These are phyloP conservation scores for Eurystomus gularis DNA, from an alignment of 2,113 vertebrate genomes.

Conservation along the genomic window DNA sequence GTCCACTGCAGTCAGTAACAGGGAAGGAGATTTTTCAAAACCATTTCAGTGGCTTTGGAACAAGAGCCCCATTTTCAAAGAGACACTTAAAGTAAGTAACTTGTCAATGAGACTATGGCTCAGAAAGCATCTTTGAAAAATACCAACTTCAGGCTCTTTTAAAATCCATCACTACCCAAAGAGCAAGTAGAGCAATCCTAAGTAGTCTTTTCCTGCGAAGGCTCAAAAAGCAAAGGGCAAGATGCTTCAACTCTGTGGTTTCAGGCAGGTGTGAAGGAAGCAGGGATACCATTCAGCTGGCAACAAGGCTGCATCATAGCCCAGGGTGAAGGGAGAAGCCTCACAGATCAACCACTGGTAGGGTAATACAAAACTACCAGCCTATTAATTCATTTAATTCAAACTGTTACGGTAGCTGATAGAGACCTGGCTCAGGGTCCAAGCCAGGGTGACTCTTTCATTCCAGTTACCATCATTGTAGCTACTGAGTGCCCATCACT, in stretches of 20 bases:
- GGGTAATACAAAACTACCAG: neutral
- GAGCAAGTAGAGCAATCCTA: neutral
- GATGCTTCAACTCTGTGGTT: neutral
- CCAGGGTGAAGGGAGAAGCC: neutral
- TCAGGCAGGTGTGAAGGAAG: neutral
- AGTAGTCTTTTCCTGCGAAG: neutral
- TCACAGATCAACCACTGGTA: neutral
- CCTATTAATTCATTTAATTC: neutral
- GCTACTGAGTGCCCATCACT: neutral
- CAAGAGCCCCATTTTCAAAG: constrained; percentile 10
- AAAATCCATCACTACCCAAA: neutral
- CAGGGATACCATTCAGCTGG: neutral
- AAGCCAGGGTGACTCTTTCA: neutral
- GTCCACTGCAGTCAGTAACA: neutral
- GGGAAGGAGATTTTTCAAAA: neutral
- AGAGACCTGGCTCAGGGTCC: neutral
- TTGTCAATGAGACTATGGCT: neutral
- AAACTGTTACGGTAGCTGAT: neutral
- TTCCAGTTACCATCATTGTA: neutral
- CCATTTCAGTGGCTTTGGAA: neutral
- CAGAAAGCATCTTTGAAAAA: constrained; percentile 7
- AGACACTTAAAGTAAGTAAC: neutral
- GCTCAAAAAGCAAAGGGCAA: neutral
- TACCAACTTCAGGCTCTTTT: neutral
- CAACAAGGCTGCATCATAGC: neutral